Evolutionary conservation across 2,888 invertebrate genomes (phyloP).

Genomic region (Choreutis nemorana): DNA sequence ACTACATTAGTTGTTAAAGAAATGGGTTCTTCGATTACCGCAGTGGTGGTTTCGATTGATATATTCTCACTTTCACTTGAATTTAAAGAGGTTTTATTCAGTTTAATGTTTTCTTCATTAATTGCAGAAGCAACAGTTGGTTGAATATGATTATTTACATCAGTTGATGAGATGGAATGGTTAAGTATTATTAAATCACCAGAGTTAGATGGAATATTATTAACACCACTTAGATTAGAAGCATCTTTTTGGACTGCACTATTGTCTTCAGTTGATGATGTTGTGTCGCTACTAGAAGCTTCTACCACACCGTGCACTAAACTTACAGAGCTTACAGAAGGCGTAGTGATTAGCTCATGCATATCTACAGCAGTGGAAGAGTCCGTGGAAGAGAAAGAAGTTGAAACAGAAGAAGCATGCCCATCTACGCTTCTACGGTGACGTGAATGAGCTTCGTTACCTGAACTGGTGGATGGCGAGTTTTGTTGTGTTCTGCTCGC

Average conservation of each 20-base stretch:
- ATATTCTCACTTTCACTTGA: no score
- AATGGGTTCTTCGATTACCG: neutral
- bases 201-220: slow-evolving; percentile 26
- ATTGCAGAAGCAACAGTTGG: no score
- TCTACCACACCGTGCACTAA: slow-evolving; percentile 57
- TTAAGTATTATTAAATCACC: slow-evolving; percentile 37
- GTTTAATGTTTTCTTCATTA: no score
- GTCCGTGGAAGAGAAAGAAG: slow-evolving; percentile 36
- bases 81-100: no score
- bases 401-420: slow-evolving; percentile 61
- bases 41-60: neutral
- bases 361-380: slow-evolving; percentile 51
- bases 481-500: slow-evolving; percentile 71
- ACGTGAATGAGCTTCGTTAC: slow-evolving; percentile 65
- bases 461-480: slow-evolving; percentile 61
- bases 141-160: no score
- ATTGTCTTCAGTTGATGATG: slow-evolving; percentile 20
- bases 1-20: neutral
- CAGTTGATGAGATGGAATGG: slow-evolving; percentile 10
- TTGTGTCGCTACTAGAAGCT: slow-evolving; percentile 15
- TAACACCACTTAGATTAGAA: slow-evolving; percentile 33
- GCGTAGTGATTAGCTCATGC: slow-evolving; percentile 56
- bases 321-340: slow-evolving; percentile 47
- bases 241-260: slow-evolving; percentile 27
- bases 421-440: slow-evolving; percentile 74